phyloP scores from a whole-genome alignment of 2,888 invertebrate genomes.

The Monoplex corrugatus region DNA sequence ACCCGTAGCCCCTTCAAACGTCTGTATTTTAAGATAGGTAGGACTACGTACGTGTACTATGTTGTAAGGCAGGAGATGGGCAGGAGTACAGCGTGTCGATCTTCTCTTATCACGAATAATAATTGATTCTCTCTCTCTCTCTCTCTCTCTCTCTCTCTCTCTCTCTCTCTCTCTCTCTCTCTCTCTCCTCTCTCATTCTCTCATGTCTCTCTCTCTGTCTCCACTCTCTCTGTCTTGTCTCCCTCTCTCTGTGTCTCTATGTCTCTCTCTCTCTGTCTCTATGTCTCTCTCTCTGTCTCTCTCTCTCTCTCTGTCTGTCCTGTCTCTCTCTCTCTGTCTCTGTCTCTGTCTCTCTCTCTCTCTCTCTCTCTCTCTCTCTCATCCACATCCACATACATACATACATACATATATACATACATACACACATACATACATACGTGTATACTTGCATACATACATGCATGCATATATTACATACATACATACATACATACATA shows the following conservation, averaged over 20 bases:
- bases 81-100: too few relatives aligned
- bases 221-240: not conserved
- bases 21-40: too few relatives aligned
- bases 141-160: conserved; percentile 17
- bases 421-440: conserved; percentile 7
- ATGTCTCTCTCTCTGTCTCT: not conserved
- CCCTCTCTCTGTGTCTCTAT: not conserved
- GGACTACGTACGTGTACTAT: too few relatives aligned
- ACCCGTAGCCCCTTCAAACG: too few relatives aligned
- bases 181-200: not conserved
- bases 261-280: not conserved
- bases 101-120: too few relatives aligned
- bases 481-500: not conserved
- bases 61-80: too few relatives aligned
- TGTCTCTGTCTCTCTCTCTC: not conserved
- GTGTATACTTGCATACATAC: not conserved
- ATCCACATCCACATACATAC: not conserved
- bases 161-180: conserved; percentile 17
- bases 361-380: not conserved
- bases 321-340: not conserved
- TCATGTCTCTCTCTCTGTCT: not conserved
- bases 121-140: not conserved
- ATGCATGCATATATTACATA: not conserved
- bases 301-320: not conserved
- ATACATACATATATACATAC: not conserved